A percentile compares a stretch with the other conserved stretches of the same genome.
Evolutionary conservation across 2,113 vertebrate species (phyloP).

Genomic region (Oryzias melastigma): DNA sequence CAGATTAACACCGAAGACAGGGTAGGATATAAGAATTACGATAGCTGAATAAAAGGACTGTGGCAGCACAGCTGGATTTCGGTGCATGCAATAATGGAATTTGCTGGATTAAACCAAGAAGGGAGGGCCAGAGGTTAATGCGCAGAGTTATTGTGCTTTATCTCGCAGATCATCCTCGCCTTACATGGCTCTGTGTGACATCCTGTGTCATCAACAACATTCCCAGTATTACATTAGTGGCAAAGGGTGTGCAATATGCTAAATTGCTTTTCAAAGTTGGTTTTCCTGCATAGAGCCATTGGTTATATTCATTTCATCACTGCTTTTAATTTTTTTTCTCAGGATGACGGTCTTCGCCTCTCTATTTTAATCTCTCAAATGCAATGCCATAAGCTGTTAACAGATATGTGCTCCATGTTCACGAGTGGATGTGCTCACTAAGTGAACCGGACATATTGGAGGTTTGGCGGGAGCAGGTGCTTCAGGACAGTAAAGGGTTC

Average conservation of each 20-base stretch:
- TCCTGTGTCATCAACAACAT: slow-evolving; percentile 60
- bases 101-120: slow-evolving; percentile 69
- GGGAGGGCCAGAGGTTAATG: slow-evolving; percentile 67
- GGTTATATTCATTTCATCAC: slow-evolving; percentile 64
- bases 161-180: slow-evolving; percentile 64
- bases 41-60: slow-evolving; percentile 45
- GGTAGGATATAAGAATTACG: slow-evolving; percentile 48
- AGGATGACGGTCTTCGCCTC: slow-evolving; percentile 50
- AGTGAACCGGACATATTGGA: slow-evolving; percentile 52
- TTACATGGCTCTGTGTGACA: slow-evolving; percentile 64
- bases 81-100: slow-evolving; percentile 71
- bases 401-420: slow-evolving; percentile 62
- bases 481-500: slow-evolving; percentile 24
- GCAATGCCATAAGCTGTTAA: slow-evolving; percentile 65
- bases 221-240: slow-evolving; percentile 67
- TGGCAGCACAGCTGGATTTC: slow-evolving; percentile 53
- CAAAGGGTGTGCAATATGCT: slow-evolving; percentile 67
- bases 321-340: slow-evolving; percentile 38
- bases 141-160: slow-evolving; percentile 73
- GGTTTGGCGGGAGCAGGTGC: slow-evolving; percentile 39
- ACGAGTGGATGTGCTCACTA: slow-evolving; percentile 37
- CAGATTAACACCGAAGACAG: slow-evolving; percentile 71
- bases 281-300: slow-evolving; percentile 39
- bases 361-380: slow-evolving; percentile 69
- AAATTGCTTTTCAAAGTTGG: slow-evolving; percentile 69